Evolutionary conservation across 2,113 vertebrate species (phyloP).

Genomic region (Leptobrachium ailaonicum): DNA sequence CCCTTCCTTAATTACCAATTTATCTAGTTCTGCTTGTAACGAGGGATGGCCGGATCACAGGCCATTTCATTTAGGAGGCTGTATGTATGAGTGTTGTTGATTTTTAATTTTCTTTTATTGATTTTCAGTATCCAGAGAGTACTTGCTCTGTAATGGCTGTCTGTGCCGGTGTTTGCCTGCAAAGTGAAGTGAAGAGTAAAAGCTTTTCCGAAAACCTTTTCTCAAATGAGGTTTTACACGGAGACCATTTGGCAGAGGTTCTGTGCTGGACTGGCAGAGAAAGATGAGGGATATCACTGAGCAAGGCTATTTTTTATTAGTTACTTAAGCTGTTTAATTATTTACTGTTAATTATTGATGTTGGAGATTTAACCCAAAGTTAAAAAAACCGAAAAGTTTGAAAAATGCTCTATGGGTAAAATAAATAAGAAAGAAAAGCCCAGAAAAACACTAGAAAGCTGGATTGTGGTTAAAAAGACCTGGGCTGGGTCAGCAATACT

Average conservation of each 20-base stretch:
- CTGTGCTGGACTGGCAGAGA: too few relatives aligned
- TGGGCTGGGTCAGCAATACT: too few relatives aligned
- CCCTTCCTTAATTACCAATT: constrained; percentile 63
- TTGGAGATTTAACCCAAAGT: too few relatives aligned
- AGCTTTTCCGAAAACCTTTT: constrained; percentile 61
- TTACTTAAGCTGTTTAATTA: too few relatives aligned
- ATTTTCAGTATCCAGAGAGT: constrained; percentile 67
- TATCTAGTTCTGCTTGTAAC: constrained; percentile 59
- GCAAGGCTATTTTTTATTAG: too few relatives aligned
- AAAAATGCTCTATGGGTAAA: too few relatives aligned
- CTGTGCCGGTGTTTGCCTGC: constrained; percentile 63
- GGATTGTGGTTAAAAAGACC: too few relatives aligned
- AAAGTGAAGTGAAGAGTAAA: constrained; percentile 67
- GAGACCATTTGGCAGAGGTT: background rate
- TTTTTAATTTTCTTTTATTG: constrained; percentile 70
- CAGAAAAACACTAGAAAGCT: too few relatives aligned
- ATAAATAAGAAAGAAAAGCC: too few relatives aligned
- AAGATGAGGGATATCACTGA: too few relatives aligned
- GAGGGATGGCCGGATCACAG: constrained; percentile 61
- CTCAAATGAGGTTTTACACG: constrained; percentile 35
- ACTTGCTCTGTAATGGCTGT: constrained; percentile 64
- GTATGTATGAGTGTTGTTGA: constrained; percentile 64
- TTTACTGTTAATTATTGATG: too few relatives aligned
- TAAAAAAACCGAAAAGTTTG: too few relatives aligned
- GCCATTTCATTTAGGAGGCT: constrained; percentile 63